A percentile compares a stretch with the other conserved stretches of the same genome.
Evolutionary conservation across 2,113 vertebrate species (phyloP).

Genomic region (Astur gentilis): DNA sequence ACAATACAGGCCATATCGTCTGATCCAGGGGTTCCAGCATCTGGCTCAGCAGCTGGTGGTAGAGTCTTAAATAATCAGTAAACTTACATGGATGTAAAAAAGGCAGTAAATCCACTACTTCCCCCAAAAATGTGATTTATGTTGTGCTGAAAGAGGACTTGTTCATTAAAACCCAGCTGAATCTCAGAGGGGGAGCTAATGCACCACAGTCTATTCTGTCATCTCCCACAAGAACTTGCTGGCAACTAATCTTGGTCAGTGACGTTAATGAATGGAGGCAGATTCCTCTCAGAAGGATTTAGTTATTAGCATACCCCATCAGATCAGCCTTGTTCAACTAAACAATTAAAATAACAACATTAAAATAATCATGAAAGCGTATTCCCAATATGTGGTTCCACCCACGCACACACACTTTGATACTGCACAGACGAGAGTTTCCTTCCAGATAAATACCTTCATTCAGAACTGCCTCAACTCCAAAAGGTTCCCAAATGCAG

Average conservation of each 20-base stretch:
- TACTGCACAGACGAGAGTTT: not conserved
- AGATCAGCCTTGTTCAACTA: constrained; percentile 23
- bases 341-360: constrained; percentile 49
- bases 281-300: not conserved
- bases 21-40: not conserved
- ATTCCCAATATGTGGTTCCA: not conserved
- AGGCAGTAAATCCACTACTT: not conserved
- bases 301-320: not conserved
- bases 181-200: not conserved
- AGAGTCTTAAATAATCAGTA: not conserved
- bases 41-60: not conserved
- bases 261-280: not conserved
- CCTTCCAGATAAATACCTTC: not conserved
- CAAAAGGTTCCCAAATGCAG: not conserved
- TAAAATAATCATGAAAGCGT: constrained; percentile 7
- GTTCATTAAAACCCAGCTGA: not conserved
- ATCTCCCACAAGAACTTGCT: not conserved
- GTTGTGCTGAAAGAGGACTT: not conserved
- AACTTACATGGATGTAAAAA: not conserved
- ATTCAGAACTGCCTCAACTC: not conserved
- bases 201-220: not conserved
- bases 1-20: not conserved
- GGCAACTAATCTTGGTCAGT: not conserved
- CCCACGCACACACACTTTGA: not conserved
- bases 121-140: not conserved